Percentiles rank a stretch among this genome's conserved stretches.
phyloP scores from a whole-genome alignment of 2,888 invertebrate genomes.

The Spisula solida region DNA sequence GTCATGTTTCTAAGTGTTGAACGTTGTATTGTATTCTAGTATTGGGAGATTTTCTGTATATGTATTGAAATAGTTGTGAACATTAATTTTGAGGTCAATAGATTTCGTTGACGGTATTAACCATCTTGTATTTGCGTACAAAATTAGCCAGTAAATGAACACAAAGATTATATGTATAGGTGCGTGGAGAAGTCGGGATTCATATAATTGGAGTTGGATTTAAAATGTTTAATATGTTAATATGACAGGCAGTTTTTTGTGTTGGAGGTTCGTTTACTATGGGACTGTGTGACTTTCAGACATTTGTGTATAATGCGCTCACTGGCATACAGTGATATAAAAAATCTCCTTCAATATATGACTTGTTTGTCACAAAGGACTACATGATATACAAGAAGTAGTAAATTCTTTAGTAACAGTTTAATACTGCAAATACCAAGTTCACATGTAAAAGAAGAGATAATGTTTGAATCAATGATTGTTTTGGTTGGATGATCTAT shows the following conservation, averaged over 20 bases:
- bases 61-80: neutral
- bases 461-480: too few relatives aligned
- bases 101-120: neutral
- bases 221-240: neutral
- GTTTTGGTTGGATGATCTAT: too few relatives aligned
- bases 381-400: too few relatives aligned
- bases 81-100: neutral
- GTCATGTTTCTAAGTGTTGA: conserved; percentile 5
- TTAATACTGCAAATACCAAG: too few relatives aligned
- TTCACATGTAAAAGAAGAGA: too few relatives aligned
- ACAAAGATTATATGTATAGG: neutral
- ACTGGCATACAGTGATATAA: too few relatives aligned
- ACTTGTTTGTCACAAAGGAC: too few relatives aligned
- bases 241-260: neutral
- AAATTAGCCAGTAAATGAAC: neutral
- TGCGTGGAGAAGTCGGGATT: neutral
- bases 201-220: neutral
- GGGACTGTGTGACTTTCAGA: neutral
- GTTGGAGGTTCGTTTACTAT: neutral
- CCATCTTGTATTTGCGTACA: neutral
- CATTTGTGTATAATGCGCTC: too few relatives aligned
- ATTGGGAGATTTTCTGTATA: conserved; percentile 8
- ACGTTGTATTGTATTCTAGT: neutral
- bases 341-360: too few relatives aligned
- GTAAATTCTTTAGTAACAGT: too few relatives aligned